These are phyloP conservation scores for Calliphora vicina DNA, from an alignment of 1,140 invertebrate genomes.

Conservation along the genomic window DNA sequence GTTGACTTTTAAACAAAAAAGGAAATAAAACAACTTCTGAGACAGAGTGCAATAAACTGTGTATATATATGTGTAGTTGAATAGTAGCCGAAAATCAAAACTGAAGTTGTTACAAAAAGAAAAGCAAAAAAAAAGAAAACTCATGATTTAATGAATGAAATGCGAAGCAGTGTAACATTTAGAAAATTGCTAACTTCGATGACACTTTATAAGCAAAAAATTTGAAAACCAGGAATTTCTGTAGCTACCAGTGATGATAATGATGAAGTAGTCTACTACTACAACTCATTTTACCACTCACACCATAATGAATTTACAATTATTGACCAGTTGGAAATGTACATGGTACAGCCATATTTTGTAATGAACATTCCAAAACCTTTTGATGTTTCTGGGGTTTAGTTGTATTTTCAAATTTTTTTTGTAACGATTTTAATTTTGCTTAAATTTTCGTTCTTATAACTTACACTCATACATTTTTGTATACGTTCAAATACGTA, in stretches of 20 bases:
- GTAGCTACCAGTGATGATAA: background rate
- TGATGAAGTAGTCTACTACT: background rate
- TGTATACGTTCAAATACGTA: background rate
- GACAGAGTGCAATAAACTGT: background rate
- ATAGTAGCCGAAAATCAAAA: background rate
- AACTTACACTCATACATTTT: background rate
- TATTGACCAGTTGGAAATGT: background rate
- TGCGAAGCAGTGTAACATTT: background rate
- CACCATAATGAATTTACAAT: background rate
- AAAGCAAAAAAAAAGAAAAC: background rate
- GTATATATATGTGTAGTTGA: background rate
- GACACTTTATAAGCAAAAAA: constrained; percentile 9
- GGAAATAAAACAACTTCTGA: background rate
- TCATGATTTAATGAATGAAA: background rate
- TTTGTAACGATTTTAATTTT: background rate
- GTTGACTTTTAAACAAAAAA: background rate
- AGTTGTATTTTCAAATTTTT: background rate
- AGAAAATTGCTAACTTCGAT: constrained; percentile 19
- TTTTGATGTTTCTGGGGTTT: background rate
- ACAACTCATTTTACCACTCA: background rate
- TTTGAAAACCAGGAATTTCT: background rate
- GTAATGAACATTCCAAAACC: background rate
- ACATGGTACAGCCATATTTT: too few relatives aligned
- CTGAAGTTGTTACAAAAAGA: background rate
- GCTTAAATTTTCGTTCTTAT: background rate